phyloP scores from a whole-genome alignment of 1,140 invertebrate genomes.

The Colletes gigas region DNA sequence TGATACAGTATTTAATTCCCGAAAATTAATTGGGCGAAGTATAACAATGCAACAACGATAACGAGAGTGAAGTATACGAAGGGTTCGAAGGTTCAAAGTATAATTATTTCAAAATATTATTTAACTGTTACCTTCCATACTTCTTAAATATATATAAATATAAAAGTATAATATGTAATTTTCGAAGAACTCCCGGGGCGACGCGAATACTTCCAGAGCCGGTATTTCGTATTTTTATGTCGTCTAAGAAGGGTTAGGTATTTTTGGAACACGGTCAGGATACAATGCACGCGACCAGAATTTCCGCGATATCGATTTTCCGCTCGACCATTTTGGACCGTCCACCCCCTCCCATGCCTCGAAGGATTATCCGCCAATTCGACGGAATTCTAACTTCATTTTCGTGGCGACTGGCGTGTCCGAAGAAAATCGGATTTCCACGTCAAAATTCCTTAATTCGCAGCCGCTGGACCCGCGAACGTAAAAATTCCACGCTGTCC shows the following conservation, averaged over 20 bases:
- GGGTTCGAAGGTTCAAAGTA: no score
- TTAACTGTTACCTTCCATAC: no score
- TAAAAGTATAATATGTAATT: no score
- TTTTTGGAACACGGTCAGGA: neutral
- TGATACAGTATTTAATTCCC: no score
- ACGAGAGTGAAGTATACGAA: no score
- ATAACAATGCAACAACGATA: no score
- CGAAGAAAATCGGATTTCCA: slow-evolving; percentile 23
- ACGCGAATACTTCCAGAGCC: no score
- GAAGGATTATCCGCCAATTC: slow-evolving; percentile 20
- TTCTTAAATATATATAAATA: no score
- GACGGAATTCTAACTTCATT: slow-evolving; percentile 35
- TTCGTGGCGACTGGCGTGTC: neutral
- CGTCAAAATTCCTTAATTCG: slow-evolving; percentile 24
- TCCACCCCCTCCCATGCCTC: neutral
- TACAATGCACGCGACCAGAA: neutral
- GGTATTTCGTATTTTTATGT: neutral
- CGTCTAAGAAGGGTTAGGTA: neutral
- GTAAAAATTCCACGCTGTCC: neutral
- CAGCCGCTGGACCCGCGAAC: neutral
- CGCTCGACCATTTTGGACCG: neutral
- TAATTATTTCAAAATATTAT: no score
- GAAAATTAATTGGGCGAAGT: no score
- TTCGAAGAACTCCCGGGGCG: no score
- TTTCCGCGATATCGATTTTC: slow-evolving; percentile 3